phyloP scores from a whole-genome alignment of 2,888 invertebrate genomes.

The Lithophane socia region DNA sequence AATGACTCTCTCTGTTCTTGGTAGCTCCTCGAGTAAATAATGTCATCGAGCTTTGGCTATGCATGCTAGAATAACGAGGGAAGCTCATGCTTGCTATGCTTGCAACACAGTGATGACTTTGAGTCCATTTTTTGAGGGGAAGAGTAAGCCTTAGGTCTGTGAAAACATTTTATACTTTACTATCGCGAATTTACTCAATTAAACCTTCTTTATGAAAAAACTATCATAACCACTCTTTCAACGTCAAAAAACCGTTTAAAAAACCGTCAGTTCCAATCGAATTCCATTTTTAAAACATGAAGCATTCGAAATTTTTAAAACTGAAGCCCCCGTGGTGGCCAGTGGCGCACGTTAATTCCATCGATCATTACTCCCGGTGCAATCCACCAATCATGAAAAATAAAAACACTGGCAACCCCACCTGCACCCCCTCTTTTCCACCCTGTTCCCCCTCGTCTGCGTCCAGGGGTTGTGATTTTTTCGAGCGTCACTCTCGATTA shows the following conservation, averaged over 20 bases:
- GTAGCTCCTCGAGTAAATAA: neutral
- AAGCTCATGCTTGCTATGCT: too few species aligned
- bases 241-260: slow-evolving; percentile 15
- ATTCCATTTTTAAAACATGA: slow-evolving; percentile 63
- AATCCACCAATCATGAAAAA: slow-evolving; percentile 90
- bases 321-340: slow-evolving; percentile 77
- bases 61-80: neutral
- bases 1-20: neutral
- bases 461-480: slow-evolving; percentile 85
- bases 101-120: too few species aligned
- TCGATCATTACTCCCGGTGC: slow-evolving; percentile 90
- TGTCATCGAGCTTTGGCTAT: neutral
- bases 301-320: slow-evolving; percentile 62
- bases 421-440: slow-evolving; percentile 74
- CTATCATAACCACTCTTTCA: neutral
- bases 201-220: neutral
- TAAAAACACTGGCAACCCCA: slow-evolving; percentile 87
- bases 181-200: too few species aligned
- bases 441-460: slow-evolving; percentile 71
- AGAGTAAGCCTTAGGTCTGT: too few species aligned
- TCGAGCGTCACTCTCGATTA: slow-evolving; percentile 86
- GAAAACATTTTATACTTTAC: neutral
- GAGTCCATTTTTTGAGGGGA: neutral
- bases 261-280: slow-evolving; percentile 27
- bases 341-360: slow-evolving; percentile 88